Evolutionary conservation across 37 sponge, comb jelly and placozoan species (phyloP).

Genomic region (Cladorhizidae sp.): DNA sequence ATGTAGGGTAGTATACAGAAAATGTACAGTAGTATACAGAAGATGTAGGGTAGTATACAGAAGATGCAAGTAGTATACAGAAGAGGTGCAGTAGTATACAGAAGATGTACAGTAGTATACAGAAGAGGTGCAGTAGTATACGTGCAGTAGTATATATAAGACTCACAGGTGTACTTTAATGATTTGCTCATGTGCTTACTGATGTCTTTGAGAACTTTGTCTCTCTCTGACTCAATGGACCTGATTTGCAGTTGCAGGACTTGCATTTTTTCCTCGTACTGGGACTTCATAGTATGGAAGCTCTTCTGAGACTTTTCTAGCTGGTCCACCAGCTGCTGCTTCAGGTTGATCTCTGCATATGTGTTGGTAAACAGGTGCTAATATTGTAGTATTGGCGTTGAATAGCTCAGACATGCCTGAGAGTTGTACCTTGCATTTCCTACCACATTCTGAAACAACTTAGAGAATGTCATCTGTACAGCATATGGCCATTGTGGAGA

Average conservation of each 20-base stretch:
- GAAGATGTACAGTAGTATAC: no score
- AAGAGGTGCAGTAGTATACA: no score
- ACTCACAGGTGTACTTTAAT: no score
- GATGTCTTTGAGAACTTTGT: slow-evolving; percentile 77
- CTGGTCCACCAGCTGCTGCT: slow-evolving; percentile 92
- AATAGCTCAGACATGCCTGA: no score
- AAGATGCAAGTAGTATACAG: no score
- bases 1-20: background rate
- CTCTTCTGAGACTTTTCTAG: slow-evolving; percentile 84
- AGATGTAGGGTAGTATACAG: background rate
- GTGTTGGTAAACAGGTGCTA: background rate
- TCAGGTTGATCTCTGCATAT: slow-evolving; percentile 87
- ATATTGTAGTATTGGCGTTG: no score
- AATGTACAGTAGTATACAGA: background rate
- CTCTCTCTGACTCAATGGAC: slow-evolving; percentile 75
- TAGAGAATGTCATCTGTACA: no score
- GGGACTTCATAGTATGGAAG: slow-evolving; percentile 79
- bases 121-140: no score
- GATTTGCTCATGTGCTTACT: slow-evolving; percentile 44
- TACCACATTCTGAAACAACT: no score
- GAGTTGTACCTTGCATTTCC: no score
- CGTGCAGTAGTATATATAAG: no score
- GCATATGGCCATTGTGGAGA: no score
- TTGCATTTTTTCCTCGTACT: slow-evolving; percentile 94
- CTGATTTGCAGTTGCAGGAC: slow-evolving; percentile 77